These are phyloP conservation scores for Telmatochromis sp. DNA, from an alignment of 2,113 vertebrate species.

Conservation along the genomic window DNA sequence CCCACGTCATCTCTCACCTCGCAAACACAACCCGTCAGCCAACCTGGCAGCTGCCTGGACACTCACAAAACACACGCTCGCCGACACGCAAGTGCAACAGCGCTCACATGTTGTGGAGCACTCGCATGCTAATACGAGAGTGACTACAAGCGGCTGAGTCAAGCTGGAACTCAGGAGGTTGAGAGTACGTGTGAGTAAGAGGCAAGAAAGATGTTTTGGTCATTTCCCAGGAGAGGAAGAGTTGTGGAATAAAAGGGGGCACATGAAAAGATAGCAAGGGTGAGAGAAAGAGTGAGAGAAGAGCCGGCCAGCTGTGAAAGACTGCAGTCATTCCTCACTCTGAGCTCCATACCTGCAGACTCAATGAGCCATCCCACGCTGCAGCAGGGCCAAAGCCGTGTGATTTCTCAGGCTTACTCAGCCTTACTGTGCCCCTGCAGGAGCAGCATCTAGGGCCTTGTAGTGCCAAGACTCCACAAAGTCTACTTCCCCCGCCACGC, in stretches of 20 bases:
- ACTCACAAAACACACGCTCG: background rate
- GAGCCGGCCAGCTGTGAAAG: constrained; percentile 40
- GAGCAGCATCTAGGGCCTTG: constrained; percentile 9
- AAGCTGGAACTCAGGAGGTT: background rate
- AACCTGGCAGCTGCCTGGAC: background rate
- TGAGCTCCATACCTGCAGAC: constrained; percentile 52
- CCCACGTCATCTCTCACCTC: constrained; percentile 17
- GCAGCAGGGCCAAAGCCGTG: constrained; percentile 46
- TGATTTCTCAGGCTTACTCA: constrained; percentile 59
- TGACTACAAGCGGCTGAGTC: background rate
- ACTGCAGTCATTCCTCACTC: constrained; percentile 62
- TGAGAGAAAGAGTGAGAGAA: background rate
- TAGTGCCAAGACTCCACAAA: constrained; percentile 26
- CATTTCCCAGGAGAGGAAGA: background rate
- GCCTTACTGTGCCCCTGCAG: constrained; percentile 35
- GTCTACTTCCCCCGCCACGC: constrained; percentile 37
- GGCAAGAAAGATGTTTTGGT: background rate
- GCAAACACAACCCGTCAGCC: constrained; percentile 1
- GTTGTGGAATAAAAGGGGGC: background rate
- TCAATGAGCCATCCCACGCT: constrained; percentile 55
- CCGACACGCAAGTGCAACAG: background rate
- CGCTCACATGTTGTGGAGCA: background rate
- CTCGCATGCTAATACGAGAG: background rate
- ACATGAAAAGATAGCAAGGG: constrained; percentile 6
- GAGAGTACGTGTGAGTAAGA: background rate